A percentile compares a stretch with the other conserved stretches of the same genome.
Conservation (phyloP, 1,140 invertebrate genomes). For the Contarinia nasturtii region DNA sequence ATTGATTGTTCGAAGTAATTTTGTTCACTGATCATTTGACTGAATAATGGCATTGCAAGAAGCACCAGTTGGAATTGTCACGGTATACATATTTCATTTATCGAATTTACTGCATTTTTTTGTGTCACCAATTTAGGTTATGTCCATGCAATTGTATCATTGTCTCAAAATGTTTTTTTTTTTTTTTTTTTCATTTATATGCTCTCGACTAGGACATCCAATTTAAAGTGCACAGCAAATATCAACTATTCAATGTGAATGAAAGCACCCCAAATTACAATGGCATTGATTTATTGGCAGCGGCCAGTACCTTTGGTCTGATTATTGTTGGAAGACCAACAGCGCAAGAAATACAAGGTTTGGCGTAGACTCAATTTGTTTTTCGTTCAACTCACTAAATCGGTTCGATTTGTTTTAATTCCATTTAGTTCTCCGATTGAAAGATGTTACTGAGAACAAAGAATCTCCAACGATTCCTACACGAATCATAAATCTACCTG, state of each 20-base stretch:
- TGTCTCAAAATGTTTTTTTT: neutral
- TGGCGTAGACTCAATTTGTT: constrained; percentile 7
- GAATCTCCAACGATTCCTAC: constrained; percentile 18
- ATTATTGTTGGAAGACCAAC: constrained; percentile 35
- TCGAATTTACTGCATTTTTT: too few relatives aligned
- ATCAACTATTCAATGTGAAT: constrained; percentile 27
- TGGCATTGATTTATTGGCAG: constrained; percentile 28
- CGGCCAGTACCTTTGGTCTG: constrained; percentile 37
- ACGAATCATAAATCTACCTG: constrained; percentile 24
- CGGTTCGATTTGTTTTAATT: too few relatives aligned
- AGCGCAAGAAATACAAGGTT: constrained; percentile 25
- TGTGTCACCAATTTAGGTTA: too few relatives aligned
- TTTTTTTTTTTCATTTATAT: constrained; percentile 1
- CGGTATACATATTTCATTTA: too few relatives aligned
- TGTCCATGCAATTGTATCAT: too few relatives aligned
- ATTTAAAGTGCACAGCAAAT: constrained; percentile 36
- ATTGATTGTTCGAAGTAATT: too few relatives aligned
- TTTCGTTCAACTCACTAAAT: too few relatives aligned
- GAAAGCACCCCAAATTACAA: constrained; percentile 12
- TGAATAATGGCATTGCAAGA: too few relatives aligned
- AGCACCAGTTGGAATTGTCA: too few relatives aligned
- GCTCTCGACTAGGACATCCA: constrained; percentile 41
- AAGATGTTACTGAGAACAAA: constrained; percentile 17
- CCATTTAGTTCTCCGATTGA: constrained; percentile 25
- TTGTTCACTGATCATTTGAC: too few relatives aligned